Base-by-base conservation (phyloP, 2,888 invertebrate genomes). In the Scrobipalpa atriplicella region DNA sequence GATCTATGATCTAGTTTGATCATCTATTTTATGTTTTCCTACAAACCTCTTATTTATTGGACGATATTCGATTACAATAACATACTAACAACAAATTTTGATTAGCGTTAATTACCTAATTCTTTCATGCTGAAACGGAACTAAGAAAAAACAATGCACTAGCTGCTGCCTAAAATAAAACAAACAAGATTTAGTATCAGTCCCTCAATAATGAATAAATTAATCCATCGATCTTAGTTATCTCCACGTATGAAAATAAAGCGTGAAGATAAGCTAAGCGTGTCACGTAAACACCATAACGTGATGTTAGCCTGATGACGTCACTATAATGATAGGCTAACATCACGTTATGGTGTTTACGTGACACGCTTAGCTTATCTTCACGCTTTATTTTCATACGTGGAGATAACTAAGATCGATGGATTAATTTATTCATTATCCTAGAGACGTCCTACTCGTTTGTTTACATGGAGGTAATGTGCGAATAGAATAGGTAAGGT, bases 221-320 rank as follows among this genome's bases (percentile, higher is more conserved):
- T 11, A 56, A 56, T 10, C 29, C 54, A 56, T 56, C 54, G 29
- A 56, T 29, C 21, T 56, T 21, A 13, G 21, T 58, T 58, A 38
- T 39, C 11, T 41, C 41, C n/a, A 39, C 36, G 10, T 16, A 19
- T 52, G 62, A 62, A 66, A 43, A 62, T 52, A 52, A 38, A 54
- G 39, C 6, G 19, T 21, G n/a, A 47, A 62, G 64, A 67, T 64
- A 64, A 64, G 54, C n/a, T 52, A 63, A 58, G 60, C 29, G 66
- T 66, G 66, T 68, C 52, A 36, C 36, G 64, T 61, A 66, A 68
- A 68, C 66, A 39, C 62, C 64, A 66, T 47, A 19, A 39, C 36
- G 47, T 41, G 54, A 16, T 60, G 43, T 62, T 41, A 61, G 60
- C 66, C 66, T 68, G 64, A 64, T 64, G 64, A 64, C 64, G 64